phyloP scores from a whole-genome alignment of 2,888 invertebrate genomes.

The Mythimna lalbum region DNA sequence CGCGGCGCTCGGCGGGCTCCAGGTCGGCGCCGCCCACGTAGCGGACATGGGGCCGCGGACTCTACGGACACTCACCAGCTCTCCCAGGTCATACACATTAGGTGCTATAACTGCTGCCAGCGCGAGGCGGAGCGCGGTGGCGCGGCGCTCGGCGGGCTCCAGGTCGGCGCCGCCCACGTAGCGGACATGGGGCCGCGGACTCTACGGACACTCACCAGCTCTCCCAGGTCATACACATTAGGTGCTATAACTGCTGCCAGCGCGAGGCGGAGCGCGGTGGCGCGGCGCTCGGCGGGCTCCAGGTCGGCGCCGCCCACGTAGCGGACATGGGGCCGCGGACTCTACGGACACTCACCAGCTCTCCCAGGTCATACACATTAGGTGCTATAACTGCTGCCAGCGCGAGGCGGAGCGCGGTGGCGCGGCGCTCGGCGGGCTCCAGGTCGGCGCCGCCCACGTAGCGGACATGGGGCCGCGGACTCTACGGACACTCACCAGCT shows the following conservation, averaged over 20 bases:
- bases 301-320: too few species aligned
- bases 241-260: slow-evolving; percentile 98
- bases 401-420: slow-evolving; percentile 96
- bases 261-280: slow-evolving; percentile 96
- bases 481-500: slow-evolving; percentile 90
- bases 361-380: slow-evolving; percentile 99
- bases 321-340: too few species aligned
- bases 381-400: slow-evolving; percentile 98
- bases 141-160: slow-evolving; percentile 71
- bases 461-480: too few species aligned
- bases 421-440: slow-evolving; percentile 71
- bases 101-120: slow-evolving; percentile 98
- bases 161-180: too few species aligned
- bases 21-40: too few species aligned
- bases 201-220: slow-evolving; percentile 90
- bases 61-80: slow-evolving; percentile 90
- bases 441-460: too few species aligned
- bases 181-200: too few species aligned
- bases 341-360: slow-evolving; percentile 90
- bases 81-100: slow-evolving; percentile 99
- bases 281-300: slow-evolving; percentile 71
- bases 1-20: too few species aligned
- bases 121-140: slow-evolving; percentile 96
- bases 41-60: too few species aligned
- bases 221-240: slow-evolving; percentile 99